Percentiles rank a stretch among this genome's conserved stretches.
Conservation (phyloP, 2,888 invertebrate species). For the Lydus trimaculatus region DNA sequence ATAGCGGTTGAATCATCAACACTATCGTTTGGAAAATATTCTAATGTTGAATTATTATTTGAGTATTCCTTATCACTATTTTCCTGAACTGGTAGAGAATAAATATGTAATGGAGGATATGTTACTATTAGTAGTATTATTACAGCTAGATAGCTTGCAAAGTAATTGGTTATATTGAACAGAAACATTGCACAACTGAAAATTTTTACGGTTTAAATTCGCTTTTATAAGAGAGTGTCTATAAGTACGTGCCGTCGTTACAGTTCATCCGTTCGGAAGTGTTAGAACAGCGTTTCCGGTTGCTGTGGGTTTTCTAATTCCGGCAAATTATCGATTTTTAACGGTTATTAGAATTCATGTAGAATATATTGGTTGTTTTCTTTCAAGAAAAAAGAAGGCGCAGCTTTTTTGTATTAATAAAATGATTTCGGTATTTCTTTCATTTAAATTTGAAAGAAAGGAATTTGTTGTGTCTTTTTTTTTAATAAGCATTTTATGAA, state of each 20-base stretch:
- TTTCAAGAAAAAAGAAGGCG: too few species aligned
- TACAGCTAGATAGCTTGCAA: conserved; percentile 22
- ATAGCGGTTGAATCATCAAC: conserved; percentile 16
- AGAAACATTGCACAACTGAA: conserved; percentile 35
- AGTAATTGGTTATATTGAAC: conserved; percentile 29
- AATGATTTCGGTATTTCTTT: too few species aligned
- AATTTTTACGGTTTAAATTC: conserved; percentile 17
- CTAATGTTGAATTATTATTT: conserved; percentile 14
- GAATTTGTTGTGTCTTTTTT: too few species aligned
- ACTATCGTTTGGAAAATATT: neutral
- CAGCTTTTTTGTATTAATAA: too few species aligned
- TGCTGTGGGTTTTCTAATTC: conserved; percentile 16
- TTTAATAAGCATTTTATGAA: too few species aligned
- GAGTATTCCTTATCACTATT: conserved; percentile 21
- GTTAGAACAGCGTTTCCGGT: conserved; percentile 19
- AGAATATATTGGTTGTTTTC: neutral
- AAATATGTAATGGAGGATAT: neutral
- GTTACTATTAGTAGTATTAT: conserved; percentile 15
- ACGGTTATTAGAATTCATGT: conserved; percentile 14
- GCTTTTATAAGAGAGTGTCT: conserved; percentile 27
- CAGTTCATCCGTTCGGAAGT: conserved; percentile 27
- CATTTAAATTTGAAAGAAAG: too few species aligned
- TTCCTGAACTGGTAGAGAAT: conserved; percentile 17
- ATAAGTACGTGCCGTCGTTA: conserved; percentile 19
- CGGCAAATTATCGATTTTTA: conserved; percentile 23